Percentiles rank a stretch among this genome's conserved stretches.
Conservation (phyloP, 2,797 vertebrate genomes). For the Orestias chungarensis region DNA sequence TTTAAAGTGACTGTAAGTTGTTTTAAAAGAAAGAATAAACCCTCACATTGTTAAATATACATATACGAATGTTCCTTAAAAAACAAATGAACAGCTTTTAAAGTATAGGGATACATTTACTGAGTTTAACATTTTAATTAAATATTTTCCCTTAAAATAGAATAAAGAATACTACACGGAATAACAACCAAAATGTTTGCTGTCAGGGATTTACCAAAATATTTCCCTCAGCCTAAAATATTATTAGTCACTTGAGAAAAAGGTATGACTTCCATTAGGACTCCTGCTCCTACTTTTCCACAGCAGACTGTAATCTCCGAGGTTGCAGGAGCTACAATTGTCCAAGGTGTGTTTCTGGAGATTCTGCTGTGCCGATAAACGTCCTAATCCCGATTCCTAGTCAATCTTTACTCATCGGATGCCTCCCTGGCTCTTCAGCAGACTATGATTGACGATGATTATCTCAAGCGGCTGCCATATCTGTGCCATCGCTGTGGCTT, state of each 20-base stretch:
- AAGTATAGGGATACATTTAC: background rate
- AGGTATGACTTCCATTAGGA: background rate
- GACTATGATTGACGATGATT: conserved; percentile 69
- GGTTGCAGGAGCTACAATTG: conserved; percentile 36
- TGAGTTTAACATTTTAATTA: background rate
- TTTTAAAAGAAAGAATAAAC: background rate
- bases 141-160: background rate
- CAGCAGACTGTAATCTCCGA: conserved; percentile 10
- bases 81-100: background rate
- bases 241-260: conserved; percentile 16
- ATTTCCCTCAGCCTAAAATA: conserved; percentile 27
- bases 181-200: background rate
- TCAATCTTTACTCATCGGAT: conserved; percentile 69
- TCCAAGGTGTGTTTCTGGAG: conserved; percentile 52
- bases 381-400: conserved; percentile 73
- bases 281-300: conserved; percentile 9
- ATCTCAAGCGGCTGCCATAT: conserved; percentile 67
- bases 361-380: conserved; percentile 62
- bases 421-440: conserved; percentile 67
- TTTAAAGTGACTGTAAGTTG: background rate
- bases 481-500: conserved; percentile 59
- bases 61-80: background rate
- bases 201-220: background rate
- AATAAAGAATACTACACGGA: too few relatives aligned
- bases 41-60: background rate